Conservation (phyloP, 35 echinoderm and acorn worm species). For the Heliocidaris erythrogramma region DNA sequence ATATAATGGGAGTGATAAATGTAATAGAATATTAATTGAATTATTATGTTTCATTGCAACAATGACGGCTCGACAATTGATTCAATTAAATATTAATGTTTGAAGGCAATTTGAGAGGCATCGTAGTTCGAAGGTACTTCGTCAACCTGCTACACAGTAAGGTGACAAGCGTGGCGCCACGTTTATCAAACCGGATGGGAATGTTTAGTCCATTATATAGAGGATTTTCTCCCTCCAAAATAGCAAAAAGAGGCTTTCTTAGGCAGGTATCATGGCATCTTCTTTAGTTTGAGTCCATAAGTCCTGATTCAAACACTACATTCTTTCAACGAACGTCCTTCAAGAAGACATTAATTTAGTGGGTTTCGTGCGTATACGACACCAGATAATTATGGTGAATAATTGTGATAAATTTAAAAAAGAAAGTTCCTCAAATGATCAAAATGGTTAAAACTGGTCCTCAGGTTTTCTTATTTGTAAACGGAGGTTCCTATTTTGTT, state of each 20-base stretch:
- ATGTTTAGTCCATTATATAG: neutral
- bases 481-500: no score
- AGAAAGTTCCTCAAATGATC: no score
- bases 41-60: conserved; percentile 35
- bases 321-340: neutral
- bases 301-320: neutral
- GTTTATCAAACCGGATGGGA: neutral
- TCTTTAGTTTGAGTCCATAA: neutral
- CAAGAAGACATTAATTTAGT: neutral
- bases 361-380: no score
- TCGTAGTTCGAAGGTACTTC: neutral
- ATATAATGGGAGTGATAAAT: conserved; percentile 33
- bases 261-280: neutral
- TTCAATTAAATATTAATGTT: conserved; percentile 48
- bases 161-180: neutral
- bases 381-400: no score
- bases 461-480: no score
- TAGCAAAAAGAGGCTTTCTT: no score
- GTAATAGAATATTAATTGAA: conserved; percentile 54
- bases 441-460: no score
- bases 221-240: no score
- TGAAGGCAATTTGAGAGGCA: conserved; percentile 13
- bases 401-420: no score
- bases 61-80: conserved; percentile 44
- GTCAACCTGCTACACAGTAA: neutral